phyloP scores from a whole-genome alignment of 2,888 invertebrate species.

The Acanthosepion pharaonis region DNA sequence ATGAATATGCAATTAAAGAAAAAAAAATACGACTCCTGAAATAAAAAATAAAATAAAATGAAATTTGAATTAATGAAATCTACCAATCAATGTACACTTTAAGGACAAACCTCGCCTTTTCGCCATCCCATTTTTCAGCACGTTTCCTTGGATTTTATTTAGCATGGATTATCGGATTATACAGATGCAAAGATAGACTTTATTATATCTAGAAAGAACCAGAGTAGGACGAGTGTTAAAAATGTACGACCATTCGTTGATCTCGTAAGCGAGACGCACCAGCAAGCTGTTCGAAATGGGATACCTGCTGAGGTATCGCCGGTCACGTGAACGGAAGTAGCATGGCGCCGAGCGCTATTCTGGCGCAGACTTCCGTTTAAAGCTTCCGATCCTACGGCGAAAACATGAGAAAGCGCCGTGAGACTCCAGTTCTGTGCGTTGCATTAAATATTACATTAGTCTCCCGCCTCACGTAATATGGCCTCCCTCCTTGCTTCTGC shows the following conservation, averaged over 20 bases:
- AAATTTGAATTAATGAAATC: background rate
- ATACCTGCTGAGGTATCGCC: background rate
- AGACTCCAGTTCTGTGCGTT: background rate
- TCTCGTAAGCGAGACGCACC: background rate
- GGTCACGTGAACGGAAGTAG: background rate
- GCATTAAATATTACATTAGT: slow-evolving; percentile 23
- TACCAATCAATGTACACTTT: background rate
- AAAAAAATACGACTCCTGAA: too few species aligned
- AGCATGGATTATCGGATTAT: background rate
- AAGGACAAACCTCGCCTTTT: background rate
- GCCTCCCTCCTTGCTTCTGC: background rate
- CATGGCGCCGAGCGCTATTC: background rate
- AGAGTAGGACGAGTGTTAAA: background rate
- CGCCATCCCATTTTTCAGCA: background rate
- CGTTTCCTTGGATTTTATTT: background rate
- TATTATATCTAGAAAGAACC: background rate
- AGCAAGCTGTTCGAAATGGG: background rate
- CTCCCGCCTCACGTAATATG: background rate
- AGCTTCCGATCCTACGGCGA: background rate
- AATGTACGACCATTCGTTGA: background rate
- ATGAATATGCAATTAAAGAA: too few species aligned
- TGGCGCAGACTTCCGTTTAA: background rate
- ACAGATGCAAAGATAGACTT: background rate
- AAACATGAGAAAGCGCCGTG: background rate
- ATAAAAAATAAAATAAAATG: background rate